Base-by-base conservation (phyloP, 2,888 invertebrate species). In the Drosophila silvestris region DNA sequence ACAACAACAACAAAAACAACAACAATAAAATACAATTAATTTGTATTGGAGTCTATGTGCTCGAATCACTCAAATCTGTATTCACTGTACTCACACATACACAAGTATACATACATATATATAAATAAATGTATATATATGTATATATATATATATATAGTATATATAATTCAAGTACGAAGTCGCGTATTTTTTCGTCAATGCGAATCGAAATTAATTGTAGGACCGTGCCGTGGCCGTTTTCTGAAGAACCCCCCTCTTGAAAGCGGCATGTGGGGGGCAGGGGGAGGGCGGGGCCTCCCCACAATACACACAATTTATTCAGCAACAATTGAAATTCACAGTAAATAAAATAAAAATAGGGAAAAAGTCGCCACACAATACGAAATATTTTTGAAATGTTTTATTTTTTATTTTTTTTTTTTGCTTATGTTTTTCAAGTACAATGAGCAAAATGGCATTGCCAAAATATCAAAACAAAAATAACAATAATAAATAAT, bases 121-220 rank as follows among this genome's bases (percentile, higher is more conserved):
- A 44, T n/a, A 39, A 19, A 22, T 22, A 39, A 66, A 66, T 64
- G 65, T 51, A 53, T 54, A 66, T 47, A 65, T 61, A 59, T 47
- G 73, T 22, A 65, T 51, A 39, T 19, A n/a, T 50, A 5, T 47
- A 30, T 57, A 22, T 47, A 26, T 50, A 37, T 19, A 14, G 57
- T 22, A 28, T 41, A 71, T 68, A 61, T 53, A 61, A 73, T 82
- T 85, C 83, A 83, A 80, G 83, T 88, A 85, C 83, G 70, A 65
- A 65, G 52, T 82, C 57, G 79, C 74, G 78, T 70, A 72, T 59
- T 77, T 81, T 87, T 86, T 85, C 76, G 81, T 81, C 74, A 82
- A 84, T 89, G 85, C 87, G 75, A 85, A 81, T 81, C 81, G 68
- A 88, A 87, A 81, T 81, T 88, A 81, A 85, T 85, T 85, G 83